These are phyloP conservation scores for Cephalophus harveyi DNA, from an alignment of 2,113 vertebrate genomes.

Conservation along the genomic window DNA sequence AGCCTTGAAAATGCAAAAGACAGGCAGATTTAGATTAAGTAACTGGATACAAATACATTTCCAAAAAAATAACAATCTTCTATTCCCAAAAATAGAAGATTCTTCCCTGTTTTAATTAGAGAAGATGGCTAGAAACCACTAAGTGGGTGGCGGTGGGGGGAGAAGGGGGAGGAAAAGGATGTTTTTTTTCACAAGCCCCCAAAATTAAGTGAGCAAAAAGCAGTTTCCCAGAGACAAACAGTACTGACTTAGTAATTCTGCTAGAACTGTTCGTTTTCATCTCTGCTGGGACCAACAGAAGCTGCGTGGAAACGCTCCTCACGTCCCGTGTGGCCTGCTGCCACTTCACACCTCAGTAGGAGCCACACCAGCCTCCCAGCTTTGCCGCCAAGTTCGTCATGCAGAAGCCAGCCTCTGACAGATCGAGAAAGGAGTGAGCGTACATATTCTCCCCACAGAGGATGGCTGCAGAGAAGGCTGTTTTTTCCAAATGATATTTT, in stretches of 20 bases:
- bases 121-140: neutral
- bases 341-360: neutral
- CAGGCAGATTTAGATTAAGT: neutral
- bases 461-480: neutral
- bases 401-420: neutral
- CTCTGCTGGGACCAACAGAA: neutral
- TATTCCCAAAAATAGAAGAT: neutral
- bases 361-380: neutral
- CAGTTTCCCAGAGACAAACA: constrained; percentile 17
- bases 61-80: neutral
- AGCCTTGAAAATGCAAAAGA: neutral
- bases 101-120: neutral
- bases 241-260: neutral
- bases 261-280: neutral
- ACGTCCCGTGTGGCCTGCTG: neutral
- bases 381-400: accelerated
- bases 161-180: neutral
- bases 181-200: neutral
- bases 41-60: neutral
- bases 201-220: constrained; percentile 15
- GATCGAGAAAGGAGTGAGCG: neutral
- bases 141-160: accelerated
- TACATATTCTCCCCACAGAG: neutral
- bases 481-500: neutral
- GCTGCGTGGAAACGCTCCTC: neutral